Evolutionary conservation across 2,113 vertebrate genomes (phyloP).

Genomic region (Crotalus viridis): DNA sequence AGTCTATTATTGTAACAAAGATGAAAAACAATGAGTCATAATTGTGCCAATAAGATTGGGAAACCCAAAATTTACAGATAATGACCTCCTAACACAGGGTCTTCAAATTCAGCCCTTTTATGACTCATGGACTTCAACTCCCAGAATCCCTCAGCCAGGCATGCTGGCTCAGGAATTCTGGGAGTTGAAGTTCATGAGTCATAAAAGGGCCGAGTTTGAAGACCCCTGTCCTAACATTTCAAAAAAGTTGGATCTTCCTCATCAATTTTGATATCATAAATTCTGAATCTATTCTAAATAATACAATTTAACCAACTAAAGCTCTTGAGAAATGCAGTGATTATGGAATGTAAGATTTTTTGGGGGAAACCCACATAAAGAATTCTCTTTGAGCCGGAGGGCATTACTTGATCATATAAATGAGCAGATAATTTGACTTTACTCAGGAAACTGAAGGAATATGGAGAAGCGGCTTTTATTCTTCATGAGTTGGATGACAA

Average conservation of each 20-base stretch:
- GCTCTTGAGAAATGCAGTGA: background rate
- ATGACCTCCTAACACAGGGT: background rate
- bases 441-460: background rate
- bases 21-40: background rate
- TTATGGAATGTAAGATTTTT: background rate
- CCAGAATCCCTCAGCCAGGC: no score
- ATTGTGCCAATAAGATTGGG: background rate
- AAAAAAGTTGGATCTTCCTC: background rate
- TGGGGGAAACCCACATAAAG: background rate
- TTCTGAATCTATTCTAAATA: background rate
- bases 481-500: background rate
- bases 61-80: background rate
- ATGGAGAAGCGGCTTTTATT: background rate
- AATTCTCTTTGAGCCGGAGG: background rate
- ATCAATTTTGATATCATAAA: background rate
- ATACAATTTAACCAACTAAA: background rate
- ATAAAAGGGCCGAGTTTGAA: no score
- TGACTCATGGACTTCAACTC: no score
- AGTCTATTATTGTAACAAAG: background rate
- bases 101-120: no score
- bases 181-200: no score
- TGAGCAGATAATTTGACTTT: background rate
- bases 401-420: background rate
- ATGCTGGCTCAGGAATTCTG: no score
- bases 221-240: background rate